Evolutionary conservation across 2,888 invertebrate species (phyloP).

Genomic region (Drosophila dives): DNA sequence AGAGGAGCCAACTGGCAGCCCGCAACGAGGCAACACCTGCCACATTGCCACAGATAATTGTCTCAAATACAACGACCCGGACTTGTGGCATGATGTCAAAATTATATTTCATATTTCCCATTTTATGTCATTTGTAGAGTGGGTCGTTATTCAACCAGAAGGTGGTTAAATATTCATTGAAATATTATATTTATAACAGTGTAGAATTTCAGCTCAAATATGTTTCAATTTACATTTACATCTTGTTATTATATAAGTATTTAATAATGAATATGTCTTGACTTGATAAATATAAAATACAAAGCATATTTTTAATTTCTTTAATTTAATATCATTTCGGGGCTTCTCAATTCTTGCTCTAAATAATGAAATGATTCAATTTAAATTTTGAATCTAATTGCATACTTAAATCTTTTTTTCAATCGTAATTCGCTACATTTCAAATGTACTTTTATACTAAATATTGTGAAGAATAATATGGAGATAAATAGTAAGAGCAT

Average conservation of each 20-base stretch:
- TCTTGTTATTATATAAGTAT: not conserved
- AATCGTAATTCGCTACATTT: not conserved
- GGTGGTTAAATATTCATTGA: not conserved
- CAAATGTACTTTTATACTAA: not conserved
- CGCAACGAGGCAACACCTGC: conserved; percentile 41
- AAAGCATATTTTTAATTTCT: not conserved
- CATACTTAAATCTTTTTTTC: not conserved
- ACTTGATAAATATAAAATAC: not conserved
- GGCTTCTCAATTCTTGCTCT: not conserved
- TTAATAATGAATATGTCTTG: too few species aligned
- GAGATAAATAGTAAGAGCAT: not conserved
- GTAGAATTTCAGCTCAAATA: not conserved
- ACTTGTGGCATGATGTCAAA: conserved; percentile 14
- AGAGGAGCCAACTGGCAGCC: conserved; percentile 31
- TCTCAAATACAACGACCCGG: conserved; percentile 8
- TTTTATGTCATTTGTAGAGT: not conserved
- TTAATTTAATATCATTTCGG: not conserved
- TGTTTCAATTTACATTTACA: not conserved
- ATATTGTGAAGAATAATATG: too few species aligned
- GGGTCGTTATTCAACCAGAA: not conserved
- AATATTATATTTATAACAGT: not conserved
- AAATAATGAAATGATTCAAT: not conserved
- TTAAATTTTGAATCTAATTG: not conserved
- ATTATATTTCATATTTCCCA: conserved; percentile 3
- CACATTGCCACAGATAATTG: conserved; percentile 45